Base-by-base conservation (phyloP, 2,113 vertebrate genomes). In the Pterocles burchelli region DNA sequence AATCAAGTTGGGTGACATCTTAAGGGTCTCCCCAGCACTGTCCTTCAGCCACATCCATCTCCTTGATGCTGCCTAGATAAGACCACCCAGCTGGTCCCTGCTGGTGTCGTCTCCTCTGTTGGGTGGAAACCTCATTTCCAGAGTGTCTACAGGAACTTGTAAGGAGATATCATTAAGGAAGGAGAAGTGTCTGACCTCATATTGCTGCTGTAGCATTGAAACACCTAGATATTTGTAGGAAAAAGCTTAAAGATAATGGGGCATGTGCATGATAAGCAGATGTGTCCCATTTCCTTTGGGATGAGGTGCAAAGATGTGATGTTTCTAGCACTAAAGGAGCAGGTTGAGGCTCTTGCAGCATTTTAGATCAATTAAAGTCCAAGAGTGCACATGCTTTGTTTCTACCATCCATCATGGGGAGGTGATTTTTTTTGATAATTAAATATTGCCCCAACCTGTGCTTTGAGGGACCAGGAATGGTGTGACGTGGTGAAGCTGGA, bases 401-500 rank as follows among this genome's bases (percentile, higher is more conserved):
- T 62, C 49, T 54, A 17, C 29, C 29, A 70, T 16, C 28, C 31
- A 9, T 48, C 10, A 1, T 8, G 18, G 61, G 61, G 24, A 48
- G 9, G n/a, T 36, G 26, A 19, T 48, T 41, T 67, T 11, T 49
- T 22, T n/a, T n/a, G n/a, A n/a, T 46, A 17, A 9, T 16, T 72
- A 25, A 49, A 75, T 12, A 6, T 73, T 58, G 19, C 19, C 43
- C 13, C 36, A 15, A 54, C 9, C 21, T 57, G 13, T 10, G 5
- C 4, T 63, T 59, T 16, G 71, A 55, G 41, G 48, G 48, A 8
- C 3, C 43, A 25, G 34, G 34, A 76, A 19, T 3, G 17, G 19
- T 17, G 31, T 21, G 10, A 14, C 1, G 1, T 4, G 3, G 51
- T 10, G 34, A 36, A 61, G 49, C 18, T 77, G 15, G 7, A 3